Evolutionary conservation across 1,140 invertebrate genomes (phyloP).

Genomic region (Formica selysi): DNA sequence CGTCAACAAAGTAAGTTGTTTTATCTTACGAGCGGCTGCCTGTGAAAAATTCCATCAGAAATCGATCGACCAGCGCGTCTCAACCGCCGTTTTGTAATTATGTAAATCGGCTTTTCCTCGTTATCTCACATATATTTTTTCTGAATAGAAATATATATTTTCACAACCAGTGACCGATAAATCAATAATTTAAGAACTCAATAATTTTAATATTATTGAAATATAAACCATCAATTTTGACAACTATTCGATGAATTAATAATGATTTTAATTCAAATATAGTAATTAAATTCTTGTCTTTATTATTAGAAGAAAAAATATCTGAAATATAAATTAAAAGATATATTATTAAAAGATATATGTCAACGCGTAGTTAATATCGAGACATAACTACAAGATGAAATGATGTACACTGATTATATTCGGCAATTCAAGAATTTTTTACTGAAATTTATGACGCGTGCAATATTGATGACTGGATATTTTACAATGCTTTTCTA

Average conservation of each 20-base stretch:
- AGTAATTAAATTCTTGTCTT: neutral
- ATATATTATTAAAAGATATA: neutral
- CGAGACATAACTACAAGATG: neutral
- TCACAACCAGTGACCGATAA: constrained; percentile 7
- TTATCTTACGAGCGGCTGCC: constrained; percentile 53
- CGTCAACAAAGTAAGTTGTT: constrained; percentile 64
- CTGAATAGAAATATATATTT: constrained; percentile 20
- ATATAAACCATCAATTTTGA: neutral
- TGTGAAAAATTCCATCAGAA: constrained; percentile 76
- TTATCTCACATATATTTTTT: constrained; percentile 55
- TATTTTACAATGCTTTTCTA: neutral
- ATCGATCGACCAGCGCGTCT: constrained; percentile 73
- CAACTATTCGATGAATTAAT: neutral
- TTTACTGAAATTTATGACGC: neutral
- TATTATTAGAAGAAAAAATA: neutral
- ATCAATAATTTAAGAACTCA: constrained; percentile 34
- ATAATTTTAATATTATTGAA: neutral
- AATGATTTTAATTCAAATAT: constrained; percentile 1
- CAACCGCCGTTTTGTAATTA: constrained; percentile 75
- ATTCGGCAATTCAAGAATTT: neutral
- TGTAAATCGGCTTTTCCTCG: constrained; percentile 73
- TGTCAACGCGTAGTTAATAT: neutral
- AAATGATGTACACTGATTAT: neutral
- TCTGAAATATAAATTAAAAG: neutral
- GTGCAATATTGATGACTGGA: neutral